Conservation (phyloP, 2,888 invertebrate genomes). For the Disparrhopalites patrizii region DNA sequence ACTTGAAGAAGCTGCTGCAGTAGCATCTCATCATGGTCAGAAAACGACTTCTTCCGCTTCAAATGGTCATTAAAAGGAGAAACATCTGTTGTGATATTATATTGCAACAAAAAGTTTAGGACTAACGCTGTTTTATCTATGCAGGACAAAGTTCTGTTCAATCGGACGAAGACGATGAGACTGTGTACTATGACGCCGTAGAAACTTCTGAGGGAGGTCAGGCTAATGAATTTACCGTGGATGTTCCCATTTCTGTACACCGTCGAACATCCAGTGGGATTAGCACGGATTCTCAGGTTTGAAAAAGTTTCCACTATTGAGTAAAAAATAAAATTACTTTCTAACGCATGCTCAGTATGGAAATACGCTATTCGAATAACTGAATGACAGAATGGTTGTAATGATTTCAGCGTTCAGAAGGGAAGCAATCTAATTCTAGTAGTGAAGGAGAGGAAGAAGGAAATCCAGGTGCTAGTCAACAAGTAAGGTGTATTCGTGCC, state of each 20-base stretch:
- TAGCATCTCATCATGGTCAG: constrained; percentile 33
- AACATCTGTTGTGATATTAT: not conserved
- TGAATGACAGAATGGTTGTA: no score
- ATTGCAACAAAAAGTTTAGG: not conserved
- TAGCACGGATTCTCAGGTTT: constrained; percentile 50
- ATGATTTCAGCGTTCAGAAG: constrained; percentile 47
- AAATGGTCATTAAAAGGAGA: constrained; percentile 8
- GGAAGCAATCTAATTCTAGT: constrained; percentile 51
- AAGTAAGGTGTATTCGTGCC: constrained; percentile 46
- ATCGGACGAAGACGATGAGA: constrained; percentile 61
- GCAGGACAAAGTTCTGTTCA: constrained; percentile 49
- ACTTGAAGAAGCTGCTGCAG: constrained; percentile 76
- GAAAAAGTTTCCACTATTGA: no score
- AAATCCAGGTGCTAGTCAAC: constrained; percentile 47
- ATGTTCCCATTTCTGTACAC: constrained; percentile 49
- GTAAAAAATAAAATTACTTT: no score
- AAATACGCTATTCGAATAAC: no score
- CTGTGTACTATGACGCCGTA: constrained; percentile 62
- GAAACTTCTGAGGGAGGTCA: constrained; percentile 50
- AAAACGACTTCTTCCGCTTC: constrained; percentile 17
- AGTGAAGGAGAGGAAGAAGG: constrained; percentile 51
- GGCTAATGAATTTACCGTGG: constrained; percentile 45
- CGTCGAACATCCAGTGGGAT: constrained; percentile 51
- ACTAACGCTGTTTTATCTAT: no score
- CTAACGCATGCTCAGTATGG: no score